Evolutionary conservation across 2,113 vertebrate species (phyloP).

Genomic region (Coptodon bakossiorum): DNA sequence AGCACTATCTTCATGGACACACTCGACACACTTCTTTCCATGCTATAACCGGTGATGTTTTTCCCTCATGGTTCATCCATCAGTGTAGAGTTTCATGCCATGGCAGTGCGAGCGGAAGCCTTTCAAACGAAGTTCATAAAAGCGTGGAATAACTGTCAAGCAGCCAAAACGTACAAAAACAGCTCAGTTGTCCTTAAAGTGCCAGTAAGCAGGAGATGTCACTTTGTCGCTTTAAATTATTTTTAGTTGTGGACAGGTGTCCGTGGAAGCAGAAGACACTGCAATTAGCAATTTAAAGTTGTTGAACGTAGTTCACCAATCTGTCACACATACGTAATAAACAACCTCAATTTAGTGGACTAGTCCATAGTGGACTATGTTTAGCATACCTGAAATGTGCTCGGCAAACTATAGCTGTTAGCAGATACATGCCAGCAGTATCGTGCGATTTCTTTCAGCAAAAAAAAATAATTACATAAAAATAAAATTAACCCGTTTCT

Average conservation of each 20-base stretch:
- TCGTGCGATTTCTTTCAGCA: neutral
- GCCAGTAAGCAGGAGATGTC: neutral
- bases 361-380: neutral
- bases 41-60: conserved; percentile 15
- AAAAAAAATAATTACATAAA: neutral
- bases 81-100: conserved; percentile 20
- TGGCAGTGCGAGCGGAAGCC: neutral
- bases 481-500: neutral
- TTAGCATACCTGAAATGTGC: conserved; percentile 46
- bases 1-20: neutral
- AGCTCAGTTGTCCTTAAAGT: neutral
- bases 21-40: neutral
- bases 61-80: neutral
- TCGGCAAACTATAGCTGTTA: neutral
- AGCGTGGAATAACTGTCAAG: neutral
- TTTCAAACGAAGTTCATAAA: neutral
- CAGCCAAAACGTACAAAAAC: neutral
- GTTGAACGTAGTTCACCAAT: neutral
- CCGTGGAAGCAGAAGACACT: neutral
- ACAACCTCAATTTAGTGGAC: neutral
- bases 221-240: neutral
- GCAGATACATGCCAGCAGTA: conserved; percentile 34
- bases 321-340: neutral
- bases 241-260: neutral
- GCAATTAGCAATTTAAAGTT: neutral